Evolutionary conservation across 92 coral and sea anemone species (phyloP).

Genomic region (Bergia sp.): DNA sequence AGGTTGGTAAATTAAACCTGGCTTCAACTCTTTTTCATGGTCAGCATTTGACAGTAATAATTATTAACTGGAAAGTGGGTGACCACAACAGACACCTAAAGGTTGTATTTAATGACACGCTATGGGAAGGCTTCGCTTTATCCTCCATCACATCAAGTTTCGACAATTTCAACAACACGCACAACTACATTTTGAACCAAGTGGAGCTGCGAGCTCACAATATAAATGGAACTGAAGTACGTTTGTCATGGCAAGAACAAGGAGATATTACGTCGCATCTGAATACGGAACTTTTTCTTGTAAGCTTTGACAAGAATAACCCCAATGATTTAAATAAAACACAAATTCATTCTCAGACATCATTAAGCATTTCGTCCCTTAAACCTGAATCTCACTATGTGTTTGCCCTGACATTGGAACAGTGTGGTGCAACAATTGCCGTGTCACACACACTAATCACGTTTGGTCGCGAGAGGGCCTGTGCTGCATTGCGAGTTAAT

Average conservation of each 20-base stretch:
- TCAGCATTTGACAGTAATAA: constrained; percentile 42
- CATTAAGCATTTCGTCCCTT: neutral
- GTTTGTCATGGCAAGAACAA: neutral
- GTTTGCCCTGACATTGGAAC: constrained; percentile 30
- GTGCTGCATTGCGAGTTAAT: neutral
- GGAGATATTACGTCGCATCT: neutral
- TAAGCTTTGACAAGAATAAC: neutral
- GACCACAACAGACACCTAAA: constrained; percentile 49
- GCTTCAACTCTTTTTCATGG: constrained; percentile 45
- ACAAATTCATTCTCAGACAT: neutral
- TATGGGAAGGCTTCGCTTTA: constrained; percentile 40
- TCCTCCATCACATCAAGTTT: neutral
- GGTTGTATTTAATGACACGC: constrained; percentile 42
- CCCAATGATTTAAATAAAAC: neutral
- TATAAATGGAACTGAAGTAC: neutral
- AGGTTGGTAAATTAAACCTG: constrained; percentile 14
- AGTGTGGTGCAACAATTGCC: constrained; percentile 44
- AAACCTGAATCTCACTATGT: constrained; percentile 16
- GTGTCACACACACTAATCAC: constrained; percentile 29
- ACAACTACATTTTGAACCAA: too few relatives aligned
- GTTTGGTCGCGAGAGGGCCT: constrained; percentile 27
- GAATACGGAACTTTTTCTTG: neutral
- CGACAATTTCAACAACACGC: too few relatives aligned
- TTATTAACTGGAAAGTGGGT: constrained; percentile 52
- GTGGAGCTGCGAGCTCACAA: neutral